Base-by-base conservation (phyloP, 2,888 invertebrate species). In the Pterostichus madidus region DNA sequence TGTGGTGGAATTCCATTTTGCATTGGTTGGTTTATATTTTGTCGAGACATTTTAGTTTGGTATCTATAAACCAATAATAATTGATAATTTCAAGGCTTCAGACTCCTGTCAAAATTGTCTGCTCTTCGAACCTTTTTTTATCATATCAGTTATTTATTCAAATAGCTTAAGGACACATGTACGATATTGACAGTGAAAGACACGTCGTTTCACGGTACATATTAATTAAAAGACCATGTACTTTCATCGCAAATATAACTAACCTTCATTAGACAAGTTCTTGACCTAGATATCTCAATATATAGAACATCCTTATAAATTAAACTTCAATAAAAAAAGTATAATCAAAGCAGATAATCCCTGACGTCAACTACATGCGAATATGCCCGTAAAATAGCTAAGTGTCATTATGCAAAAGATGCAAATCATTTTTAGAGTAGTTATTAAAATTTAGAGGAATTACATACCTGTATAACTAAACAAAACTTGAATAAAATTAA, bases 371-470 rank as follows among this genome's bases (percentile, higher is more conserved):
- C 13, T 75, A 24, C 17, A 52, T 24, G 13, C 13, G 52, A 52
- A 75, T 24, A 56, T 56, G 17, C 39, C 49, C 83, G 77, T 77
- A 46, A 49, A 83, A 83, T 61, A 64, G 13, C 5, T 77, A 81
- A 59, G 76, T 83, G 64, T 64, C 83, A 77, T 76, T 64, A 82
- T 77, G 49, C 64, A 24, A 80, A 83, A 77, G 61, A 83, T 83
- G 83, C 83, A 83, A 83, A 68, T 83, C 83, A 83, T 46, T 83
- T 77, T 68, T 35, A 17, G 35, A 46, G 13, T 17, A 53, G n/a
- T 39, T 39, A 77, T 76, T 31, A 77, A 64, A 17, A 73, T 73
- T 79, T 44, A 5, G 5, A 7, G 32, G 44, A 46, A 46, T 13
- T 53, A 71, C 80, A 31, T 83, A 83, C 83, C 83, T 83, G 35